phyloP scores from a whole-genome alignment of 2,113 vertebrate species.

The Muntiacus reevesi region DNA sequence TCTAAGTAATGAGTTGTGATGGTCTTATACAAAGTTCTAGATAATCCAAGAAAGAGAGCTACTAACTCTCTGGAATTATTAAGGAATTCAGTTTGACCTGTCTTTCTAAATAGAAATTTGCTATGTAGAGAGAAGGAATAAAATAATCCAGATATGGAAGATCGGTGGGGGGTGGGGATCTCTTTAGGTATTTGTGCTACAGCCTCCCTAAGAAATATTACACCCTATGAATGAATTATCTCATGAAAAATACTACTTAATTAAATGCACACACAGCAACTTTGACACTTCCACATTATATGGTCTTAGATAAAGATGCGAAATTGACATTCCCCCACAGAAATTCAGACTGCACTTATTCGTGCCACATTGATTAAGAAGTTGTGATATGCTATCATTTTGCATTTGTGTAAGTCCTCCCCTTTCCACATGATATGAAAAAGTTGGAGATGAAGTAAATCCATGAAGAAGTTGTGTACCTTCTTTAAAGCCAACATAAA shows the following conservation, averaged over 20 bases:
- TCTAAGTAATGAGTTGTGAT: background rate
- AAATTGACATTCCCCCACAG: background rate
- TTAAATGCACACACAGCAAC: background rate
- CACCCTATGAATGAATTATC: background rate
- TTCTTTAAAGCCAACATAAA: background rate
- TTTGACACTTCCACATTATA: background rate
- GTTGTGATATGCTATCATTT: background rate
- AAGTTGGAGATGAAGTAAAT: background rate
- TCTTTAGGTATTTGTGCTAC: background rate
- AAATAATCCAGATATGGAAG: background rate
- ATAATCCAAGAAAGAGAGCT: background rate
- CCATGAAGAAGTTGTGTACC: background rate
- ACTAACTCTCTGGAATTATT: background rate
- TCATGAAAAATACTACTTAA: background rate
- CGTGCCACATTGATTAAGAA: background rate
- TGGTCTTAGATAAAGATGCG: background rate
- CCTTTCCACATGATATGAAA: background rate
- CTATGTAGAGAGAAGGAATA: background rate
- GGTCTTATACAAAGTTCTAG: background rate
- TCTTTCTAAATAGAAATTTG: background rate
- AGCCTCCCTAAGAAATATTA: background rate
- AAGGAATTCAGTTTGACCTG: background rate
- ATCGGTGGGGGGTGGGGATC: background rate
- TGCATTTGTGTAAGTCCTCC: background rate
- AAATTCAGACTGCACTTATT: background rate